Evolutionary conservation across 2,888 invertebrate species (phyloP).

Genomic region (Drosophila longiperda): DNA sequence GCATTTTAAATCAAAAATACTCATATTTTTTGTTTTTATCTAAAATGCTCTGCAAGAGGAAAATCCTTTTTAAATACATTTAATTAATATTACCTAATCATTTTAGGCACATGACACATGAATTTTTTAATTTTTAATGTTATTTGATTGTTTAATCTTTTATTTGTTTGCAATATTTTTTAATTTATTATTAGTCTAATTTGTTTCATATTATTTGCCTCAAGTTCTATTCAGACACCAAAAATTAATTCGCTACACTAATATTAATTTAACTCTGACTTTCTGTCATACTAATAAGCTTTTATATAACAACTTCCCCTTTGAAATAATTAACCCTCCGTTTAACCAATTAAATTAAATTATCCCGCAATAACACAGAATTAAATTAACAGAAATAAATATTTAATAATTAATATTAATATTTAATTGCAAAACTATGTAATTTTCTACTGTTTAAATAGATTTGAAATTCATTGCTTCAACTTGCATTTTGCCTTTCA

Average conservation of each 20-base stretch:
- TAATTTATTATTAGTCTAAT: not conserved
- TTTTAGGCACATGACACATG: not conserved
- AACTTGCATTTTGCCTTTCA: not conserved
- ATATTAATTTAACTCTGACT: not conserved
- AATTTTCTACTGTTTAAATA: not conserved
- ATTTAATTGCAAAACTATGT: no score
- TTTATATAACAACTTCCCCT: not conserved
- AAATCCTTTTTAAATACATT: not conserved
- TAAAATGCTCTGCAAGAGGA: not conserved
- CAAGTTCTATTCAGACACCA: no score
- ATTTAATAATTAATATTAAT: no score
- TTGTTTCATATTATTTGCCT: no score
- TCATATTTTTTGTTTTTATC: not conserved
- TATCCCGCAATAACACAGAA: not conserved
- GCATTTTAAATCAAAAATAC: not conserved
- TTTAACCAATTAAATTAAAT: not conserved
- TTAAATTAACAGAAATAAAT: not conserved
- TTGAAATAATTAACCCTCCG: not conserved
- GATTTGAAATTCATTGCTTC: not conserved
- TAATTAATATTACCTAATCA: not conserved
- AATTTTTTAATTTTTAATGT: no score
- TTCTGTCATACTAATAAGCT: not conserved
- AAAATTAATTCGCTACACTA: no score
- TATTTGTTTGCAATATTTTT: not conserved
- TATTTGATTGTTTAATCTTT: not conserved